phyloP scores from a whole-genome alignment of 2,113 vertebrate species.

The Laterallus jamaicensis region DNA sequence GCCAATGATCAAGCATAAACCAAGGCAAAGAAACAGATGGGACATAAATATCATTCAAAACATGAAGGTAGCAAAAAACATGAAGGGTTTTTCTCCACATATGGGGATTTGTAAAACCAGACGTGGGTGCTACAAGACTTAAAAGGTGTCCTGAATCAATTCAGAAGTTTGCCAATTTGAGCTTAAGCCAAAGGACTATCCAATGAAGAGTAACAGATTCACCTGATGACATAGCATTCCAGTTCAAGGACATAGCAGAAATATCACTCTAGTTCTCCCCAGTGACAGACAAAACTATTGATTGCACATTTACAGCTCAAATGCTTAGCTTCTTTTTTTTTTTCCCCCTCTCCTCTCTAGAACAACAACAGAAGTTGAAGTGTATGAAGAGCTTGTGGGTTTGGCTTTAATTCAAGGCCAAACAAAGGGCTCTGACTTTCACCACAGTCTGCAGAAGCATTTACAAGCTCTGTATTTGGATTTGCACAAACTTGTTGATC shows the following conservation, averaged over 20 bases:
- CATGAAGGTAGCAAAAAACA: neutral
- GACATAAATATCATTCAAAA: neutral
- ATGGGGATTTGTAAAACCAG: neutral
- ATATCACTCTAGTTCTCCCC: conserved; percentile 50
- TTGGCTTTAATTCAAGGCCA: conserved; percentile 61
- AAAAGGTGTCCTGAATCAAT: neutral
- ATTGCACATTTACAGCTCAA: conserved; percentile 68
- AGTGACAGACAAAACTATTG: conserved; percentile 56
- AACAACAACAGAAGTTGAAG: conserved; percentile 39
- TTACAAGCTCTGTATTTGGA: neutral
- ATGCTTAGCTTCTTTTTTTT: neutral
- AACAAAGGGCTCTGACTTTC: conserved; percentile 39
- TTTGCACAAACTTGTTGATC: conserved; percentile 33
- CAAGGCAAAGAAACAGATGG: neutral
- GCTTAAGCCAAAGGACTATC: neutral
- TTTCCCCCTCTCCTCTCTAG: neutral
- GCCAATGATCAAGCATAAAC: neutral
- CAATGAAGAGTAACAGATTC: conserved; percentile 38
- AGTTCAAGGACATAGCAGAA: conserved; percentile 60
- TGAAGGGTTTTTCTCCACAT: neutral
- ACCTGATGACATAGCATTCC: conserved; percentile 45
- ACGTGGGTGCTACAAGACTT: neutral
- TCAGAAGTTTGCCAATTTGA: conserved; percentile 25
- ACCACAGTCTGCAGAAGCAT: neutral
- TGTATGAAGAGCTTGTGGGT: conserved; percentile 11